Conservation (phyloP, 2,113 vertebrate genomes). For the Eidolon helvum region DNA sequence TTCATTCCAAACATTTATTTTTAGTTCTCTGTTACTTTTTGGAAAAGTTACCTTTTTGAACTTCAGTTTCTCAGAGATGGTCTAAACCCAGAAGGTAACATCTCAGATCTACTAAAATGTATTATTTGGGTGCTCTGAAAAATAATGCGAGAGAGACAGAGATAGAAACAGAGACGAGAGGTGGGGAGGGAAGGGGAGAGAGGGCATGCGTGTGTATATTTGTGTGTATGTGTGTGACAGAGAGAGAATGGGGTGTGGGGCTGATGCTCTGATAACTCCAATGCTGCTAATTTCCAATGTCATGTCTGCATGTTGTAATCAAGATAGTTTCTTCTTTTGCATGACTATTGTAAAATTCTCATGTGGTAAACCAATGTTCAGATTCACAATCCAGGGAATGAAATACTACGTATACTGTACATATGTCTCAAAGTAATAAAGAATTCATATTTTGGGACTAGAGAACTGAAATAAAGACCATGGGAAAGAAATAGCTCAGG, state of each 20-base stretch:
- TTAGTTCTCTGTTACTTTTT: slow-evolving; percentile 55
- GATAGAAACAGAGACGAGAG: too few species aligned
- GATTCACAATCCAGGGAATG: neutral
- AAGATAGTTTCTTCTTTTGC: neutral
- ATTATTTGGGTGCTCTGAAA: neutral
- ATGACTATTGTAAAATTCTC: neutral
- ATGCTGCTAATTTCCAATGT: neutral
- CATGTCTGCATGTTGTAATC: neutral
- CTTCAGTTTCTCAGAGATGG: slow-evolving; percentile 21
- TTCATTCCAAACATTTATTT: slow-evolving; percentile 59
- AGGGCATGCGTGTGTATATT: neutral
- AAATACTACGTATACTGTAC: neutral
- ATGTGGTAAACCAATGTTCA: neutral
- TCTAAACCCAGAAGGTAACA: slow-evolving; percentile 20
- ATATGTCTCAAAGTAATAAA: neutral
- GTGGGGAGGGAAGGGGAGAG: too few species aligned
- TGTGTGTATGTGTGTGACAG: accelerated
- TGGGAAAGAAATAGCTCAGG: neutral
- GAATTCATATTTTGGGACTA: neutral
- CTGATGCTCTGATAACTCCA: neutral
- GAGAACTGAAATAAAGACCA: neutral
- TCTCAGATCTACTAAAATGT: neutral
- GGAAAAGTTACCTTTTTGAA: slow-evolving; percentile 57
- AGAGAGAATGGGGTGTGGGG: accelerated
- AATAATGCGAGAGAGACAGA: too few species aligned